These are phyloP conservation scores for Spilarctia lutea DNA, from an alignment of 2,888 invertebrate species.

Conservation along the genomic window DNA sequence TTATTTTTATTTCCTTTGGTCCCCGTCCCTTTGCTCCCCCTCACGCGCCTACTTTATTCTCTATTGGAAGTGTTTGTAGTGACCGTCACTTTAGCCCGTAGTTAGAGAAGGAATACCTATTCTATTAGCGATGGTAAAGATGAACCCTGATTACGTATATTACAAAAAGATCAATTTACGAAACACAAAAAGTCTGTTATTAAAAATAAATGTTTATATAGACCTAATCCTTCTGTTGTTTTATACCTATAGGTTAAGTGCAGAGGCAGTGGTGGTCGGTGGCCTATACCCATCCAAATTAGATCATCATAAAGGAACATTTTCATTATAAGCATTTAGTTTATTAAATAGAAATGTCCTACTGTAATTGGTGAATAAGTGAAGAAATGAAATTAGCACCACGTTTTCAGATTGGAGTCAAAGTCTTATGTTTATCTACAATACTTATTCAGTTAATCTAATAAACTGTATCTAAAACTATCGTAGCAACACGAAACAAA, in stretches of 20 bases:
- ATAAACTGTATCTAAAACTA: slow-evolving; percentile 7
- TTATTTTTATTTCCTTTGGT: not conserved
- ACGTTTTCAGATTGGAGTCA: slow-evolving; percentile 47
- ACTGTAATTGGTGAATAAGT: slow-evolving; percentile 34
- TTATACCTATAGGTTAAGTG: not conserved
- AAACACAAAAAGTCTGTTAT: not conserved
- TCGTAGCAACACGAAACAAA: not conserved
- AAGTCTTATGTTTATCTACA: slow-evolving; percentile 23
- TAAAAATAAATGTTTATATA: too few species aligned
- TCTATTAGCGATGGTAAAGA: not conserved
- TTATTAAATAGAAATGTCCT: slow-evolving; percentile 34
- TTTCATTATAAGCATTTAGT: slow-evolving; percentile 52
- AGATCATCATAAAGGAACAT: slow-evolving; percentile 52
- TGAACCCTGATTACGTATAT: not conserved
- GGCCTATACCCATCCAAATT: slow-evolving; percentile 33
- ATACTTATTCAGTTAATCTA: slow-evolving; percentile 12
- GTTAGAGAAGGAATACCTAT: not conserved
- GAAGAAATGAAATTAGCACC: slow-evolving; percentile 57
- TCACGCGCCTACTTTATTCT: not conserved
- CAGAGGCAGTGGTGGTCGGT: slow-evolving; percentile 28
- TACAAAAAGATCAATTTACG: not conserved
- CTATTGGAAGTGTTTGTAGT: not conserved
- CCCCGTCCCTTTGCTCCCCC: not conserved
- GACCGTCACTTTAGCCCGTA: not conserved
- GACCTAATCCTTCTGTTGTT: not conserved